Evolutionary conservation across 2,888 invertebrate genomes (phyloP).

Genomic region (Agrochola litura): DNA sequence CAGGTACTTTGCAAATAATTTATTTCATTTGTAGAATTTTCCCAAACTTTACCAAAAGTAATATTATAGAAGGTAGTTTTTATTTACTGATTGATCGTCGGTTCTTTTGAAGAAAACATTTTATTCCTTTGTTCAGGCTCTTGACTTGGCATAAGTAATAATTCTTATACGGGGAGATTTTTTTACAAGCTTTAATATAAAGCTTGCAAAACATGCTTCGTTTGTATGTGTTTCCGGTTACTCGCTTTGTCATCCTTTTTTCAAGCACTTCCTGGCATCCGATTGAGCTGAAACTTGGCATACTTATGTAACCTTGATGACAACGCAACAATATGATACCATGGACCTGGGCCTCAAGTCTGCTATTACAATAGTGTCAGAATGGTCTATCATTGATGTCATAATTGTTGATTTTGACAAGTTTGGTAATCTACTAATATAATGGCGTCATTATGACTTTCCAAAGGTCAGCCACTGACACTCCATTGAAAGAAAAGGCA

Average conservation of each 20-base stretch:
- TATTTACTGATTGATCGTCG: background rate
- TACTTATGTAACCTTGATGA: background rate
- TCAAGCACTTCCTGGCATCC: background rate
- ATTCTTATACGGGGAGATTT: background rate
- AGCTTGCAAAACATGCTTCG: too few relatives aligned
- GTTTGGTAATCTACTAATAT: too few relatives aligned
- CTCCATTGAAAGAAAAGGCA: too few relatives aligned
- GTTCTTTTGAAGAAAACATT: conserved; percentile 10
- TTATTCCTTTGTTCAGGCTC: background rate
- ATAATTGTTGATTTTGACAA: too few relatives aligned
- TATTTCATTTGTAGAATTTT: background rate
- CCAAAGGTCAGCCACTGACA: too few relatives aligned
- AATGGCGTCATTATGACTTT: too few relatives aligned
- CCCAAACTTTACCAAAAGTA: conserved; percentile 8
- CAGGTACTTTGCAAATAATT: background rate
- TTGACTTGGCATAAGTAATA: conserved; percentile 6
- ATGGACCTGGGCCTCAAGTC: too few relatives aligned
- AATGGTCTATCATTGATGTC: too few relatives aligned
- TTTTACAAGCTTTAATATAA: background rate
- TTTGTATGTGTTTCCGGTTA: background rate
- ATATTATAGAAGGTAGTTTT: conserved; percentile 13
- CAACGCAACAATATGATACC: background rate
- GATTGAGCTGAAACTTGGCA: background rate
- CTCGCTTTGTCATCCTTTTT: background rate
- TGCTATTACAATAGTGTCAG: too few relatives aligned